phyloP scores from a whole-genome alignment of 2,888 invertebrate genomes.

The Cosmia trapezina region DNA sequence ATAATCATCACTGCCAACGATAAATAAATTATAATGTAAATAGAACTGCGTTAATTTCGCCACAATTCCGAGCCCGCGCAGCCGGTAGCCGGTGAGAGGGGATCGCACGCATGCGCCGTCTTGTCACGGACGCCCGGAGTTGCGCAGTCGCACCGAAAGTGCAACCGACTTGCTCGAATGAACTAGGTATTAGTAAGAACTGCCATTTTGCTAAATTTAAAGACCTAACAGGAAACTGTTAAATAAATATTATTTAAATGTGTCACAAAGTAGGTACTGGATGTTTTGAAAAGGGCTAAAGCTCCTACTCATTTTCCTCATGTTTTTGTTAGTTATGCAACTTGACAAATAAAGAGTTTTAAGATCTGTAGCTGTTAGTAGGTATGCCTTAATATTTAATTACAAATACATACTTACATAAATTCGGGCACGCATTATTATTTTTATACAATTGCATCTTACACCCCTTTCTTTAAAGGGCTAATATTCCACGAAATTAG shows the following conservation, averaged over 20 bases:
- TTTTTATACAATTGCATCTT: no score
- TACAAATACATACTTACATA: no score
- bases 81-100: conserved; percentile 68
- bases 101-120: conserved; percentile 67
- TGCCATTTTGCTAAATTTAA: conserved; percentile 25
- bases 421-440: no score
- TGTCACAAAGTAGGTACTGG: no score
- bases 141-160: conserved; percentile 72
- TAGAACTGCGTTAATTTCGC: conserved; percentile 55
- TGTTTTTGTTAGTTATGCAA: background rate
- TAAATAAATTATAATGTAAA: conserved; percentile 43
- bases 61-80: conserved; percentile 53
- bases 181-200: conserved; percentile 27
- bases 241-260: background rate
- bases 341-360: background rate
- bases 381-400: no score
- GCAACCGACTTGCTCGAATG: conserved; percentile 49
- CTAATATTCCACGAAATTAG: no score
- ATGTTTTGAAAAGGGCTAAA: background rate
- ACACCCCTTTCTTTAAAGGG: no score
- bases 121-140: conserved; percentile 79
- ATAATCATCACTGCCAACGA: conserved; percentile 5
- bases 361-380: no score
- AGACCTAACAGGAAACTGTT: background rate
- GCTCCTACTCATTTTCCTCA: background rate